Percentiles rank a stretch among this genome's conserved stretches.
phyloP scores from a whole-genome alignment of 2,888 invertebrate species.

The Aleiodes alternator region DNA sequence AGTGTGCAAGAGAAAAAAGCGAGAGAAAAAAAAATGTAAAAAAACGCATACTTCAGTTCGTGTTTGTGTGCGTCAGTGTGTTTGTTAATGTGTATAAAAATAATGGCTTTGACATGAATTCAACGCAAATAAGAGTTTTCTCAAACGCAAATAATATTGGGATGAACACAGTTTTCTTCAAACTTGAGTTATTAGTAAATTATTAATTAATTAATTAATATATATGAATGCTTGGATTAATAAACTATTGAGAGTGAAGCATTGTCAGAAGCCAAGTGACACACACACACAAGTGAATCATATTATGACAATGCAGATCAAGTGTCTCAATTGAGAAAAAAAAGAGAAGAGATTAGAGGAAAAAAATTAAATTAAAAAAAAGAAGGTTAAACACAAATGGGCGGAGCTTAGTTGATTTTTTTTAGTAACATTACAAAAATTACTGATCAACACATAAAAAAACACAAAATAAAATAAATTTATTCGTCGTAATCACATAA shows the following conservation, averaged over 20 bases:
- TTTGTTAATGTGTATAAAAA: neutral
- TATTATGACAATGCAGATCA: constrained; percentile 13
- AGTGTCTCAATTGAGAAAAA: neutral
- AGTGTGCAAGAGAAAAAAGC: too few relatives aligned
- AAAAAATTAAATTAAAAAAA: neutral
- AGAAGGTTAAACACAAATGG: constrained; percentile 26
- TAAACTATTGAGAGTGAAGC: neutral
- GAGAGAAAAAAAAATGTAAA: too few relatives aligned
- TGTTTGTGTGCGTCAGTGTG: too few relatives aligned
- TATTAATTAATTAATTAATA: too few relatives aligned
- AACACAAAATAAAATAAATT: neutral
- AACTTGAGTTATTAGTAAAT: too few relatives aligned
- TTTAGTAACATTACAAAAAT: neutral
- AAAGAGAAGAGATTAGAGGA: too few relatives aligned
- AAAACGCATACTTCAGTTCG: neutral
- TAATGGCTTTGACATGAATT: constrained; percentile 14
- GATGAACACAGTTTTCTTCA: too few relatives aligned
- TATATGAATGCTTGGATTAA: too few relatives aligned
- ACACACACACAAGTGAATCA: neutral
- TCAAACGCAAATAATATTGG: too few relatives aligned
- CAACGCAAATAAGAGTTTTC: neutral
- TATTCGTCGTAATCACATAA: too few relatives aligned
- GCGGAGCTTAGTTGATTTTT: constrained; percentile 33
- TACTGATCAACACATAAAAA: neutral
- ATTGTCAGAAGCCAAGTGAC: neutral